phyloP scores from a whole-genome alignment of 2,113 vertebrate genomes.

The Mobula birostris region DNA sequence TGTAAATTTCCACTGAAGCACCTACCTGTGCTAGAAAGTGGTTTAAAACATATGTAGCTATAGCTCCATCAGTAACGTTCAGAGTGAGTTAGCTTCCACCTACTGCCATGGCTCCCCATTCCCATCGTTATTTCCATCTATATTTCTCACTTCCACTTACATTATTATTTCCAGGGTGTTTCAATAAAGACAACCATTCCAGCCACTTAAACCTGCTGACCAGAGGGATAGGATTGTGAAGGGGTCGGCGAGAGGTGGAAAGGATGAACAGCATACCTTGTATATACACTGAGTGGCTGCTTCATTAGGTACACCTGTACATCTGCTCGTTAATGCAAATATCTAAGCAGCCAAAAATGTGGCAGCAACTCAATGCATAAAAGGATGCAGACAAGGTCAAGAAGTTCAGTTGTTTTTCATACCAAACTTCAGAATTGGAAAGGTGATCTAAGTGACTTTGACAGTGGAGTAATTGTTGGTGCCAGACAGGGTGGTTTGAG shows the following conservation, averaged over 20 bases:
- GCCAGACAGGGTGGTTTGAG: too few relatives aligned
- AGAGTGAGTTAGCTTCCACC: neutral
- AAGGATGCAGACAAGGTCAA: too few relatives aligned
- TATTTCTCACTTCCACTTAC: neutral
- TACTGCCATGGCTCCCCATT: neutral
- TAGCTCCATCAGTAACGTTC: neutral
- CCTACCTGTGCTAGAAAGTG: neutral
- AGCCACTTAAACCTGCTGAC: neutral
- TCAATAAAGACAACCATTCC: neutral
- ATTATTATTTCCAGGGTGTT: neutral
- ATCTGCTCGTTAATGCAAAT: too few relatives aligned
- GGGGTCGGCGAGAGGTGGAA: neutral
- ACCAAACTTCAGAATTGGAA: too few relatives aligned
- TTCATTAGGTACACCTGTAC: too few relatives aligned
- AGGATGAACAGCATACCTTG: neutral
- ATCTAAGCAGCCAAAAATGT: too few relatives aligned
- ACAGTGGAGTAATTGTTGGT: too few relatives aligned
- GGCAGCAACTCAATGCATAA: too few relatives aligned
- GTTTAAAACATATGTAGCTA: neutral
- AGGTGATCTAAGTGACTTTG: too few relatives aligned
- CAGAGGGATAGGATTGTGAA: neutral
- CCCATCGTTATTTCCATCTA: neutral
- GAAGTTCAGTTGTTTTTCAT: too few relatives aligned
- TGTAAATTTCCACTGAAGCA: neutral
- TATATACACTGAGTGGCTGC: too few relatives aligned